Percentiles rank a stretch among this genome's conserved stretches.
phyloP scores from a whole-genome alignment of 1,140 invertebrate genomes.

The Pseudachorutes palmiensis region DNA sequence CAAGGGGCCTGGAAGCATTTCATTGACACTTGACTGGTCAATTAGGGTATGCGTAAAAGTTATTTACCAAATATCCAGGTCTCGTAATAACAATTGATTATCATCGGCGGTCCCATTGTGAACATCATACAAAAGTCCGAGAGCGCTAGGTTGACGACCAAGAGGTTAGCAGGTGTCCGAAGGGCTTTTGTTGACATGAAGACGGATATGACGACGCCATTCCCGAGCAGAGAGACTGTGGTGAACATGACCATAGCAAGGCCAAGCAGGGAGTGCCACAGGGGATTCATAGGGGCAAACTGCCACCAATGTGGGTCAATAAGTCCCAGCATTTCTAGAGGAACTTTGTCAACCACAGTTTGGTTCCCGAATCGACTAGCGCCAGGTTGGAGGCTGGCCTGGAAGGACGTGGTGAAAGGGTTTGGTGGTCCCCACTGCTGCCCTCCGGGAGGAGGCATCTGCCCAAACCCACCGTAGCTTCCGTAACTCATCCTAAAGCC shows the following conservation, averaged over 20 bases:
- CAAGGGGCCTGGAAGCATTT: constrained; percentile 52
- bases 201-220: constrained; percentile 77
- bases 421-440: constrained; percentile 9
- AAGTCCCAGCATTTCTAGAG: constrained; percentile 61
- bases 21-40: constrained; percentile 8
- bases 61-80: constrained; percentile 68
- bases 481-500: constrained; percentile 30
- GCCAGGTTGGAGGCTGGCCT: neutral
- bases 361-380: constrained; percentile 46
- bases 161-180: constrained; percentile 71
- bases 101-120: constrained; percentile 70
- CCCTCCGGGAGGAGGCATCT: neutral
- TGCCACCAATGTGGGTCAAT: constrained; percentile 65
- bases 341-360: constrained; percentile 64
- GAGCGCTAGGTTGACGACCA: constrained; percentile 76
- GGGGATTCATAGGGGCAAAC: constrained; percentile 64
- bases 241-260: constrained; percentile 65
- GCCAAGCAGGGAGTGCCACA: constrained; percentile 70
- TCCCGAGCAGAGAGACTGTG: constrained; percentile 62
- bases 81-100: constrained; percentile 75
- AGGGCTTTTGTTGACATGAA: constrained; percentile 66
- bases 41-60: constrained; percentile 1
- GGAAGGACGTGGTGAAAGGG: constrained; percentile 6
- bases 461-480: neutral
- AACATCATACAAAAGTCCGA: constrained; percentile 84